Evolutionary conservation across 2,888 invertebrate species (phyloP), one percentile per base, ranked within the genome.

Genomic region (Himalopsyche kuldschensis): DNA sequence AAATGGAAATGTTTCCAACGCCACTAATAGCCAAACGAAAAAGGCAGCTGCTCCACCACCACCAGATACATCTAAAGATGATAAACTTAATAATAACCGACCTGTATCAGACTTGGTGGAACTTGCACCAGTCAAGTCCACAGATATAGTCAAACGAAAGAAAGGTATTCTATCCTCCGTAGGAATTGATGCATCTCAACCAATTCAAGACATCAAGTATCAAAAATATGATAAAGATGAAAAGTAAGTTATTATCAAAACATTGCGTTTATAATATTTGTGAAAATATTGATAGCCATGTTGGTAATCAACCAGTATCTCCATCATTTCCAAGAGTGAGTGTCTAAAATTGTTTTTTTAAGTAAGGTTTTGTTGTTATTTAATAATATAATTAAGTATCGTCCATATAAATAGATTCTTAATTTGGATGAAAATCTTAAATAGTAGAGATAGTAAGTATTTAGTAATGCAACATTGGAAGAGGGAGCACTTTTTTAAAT

Each of bases 91-190:
- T 27, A 80, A 80, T 69, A 63, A 80, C 20, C 75, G 75, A 75
- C 75, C 75, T n/a, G 31, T 69, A 55, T 80, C 79, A 35, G 79
- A 80, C 11, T 69, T 20, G 69, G 69, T 32, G 87, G 77, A 83
- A 4, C 17, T 78, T 30, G 83, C 46, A 24, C 63, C 83, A 5
- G 89, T 79, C 88, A 89, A 0, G 89, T 89, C 79, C 87, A 88
- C 55, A 87, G 88, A 17, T 86, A 87, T 48, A 87, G 89, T 15
- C 89, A 90, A 17, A 89, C 87, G 88, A 27, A 90, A 93, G 87
- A 90, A 91, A 32, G 93, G 93, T 10, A 90, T 93, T 35, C 92
- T 93, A 83, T 92, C 91, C 79, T 93, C 90, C 84, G 32, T 41
- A 55, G 92, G 88, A 83, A 90, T 90, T 81, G 93, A 90, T 88